A percentile compares a stretch with the other conserved stretches of the same genome.
Evolutionary conservation across 30 jellyfish, hydroid and myxozoan species (phyloP).

Genomic region (Pseudorhiza aurosa): DNA sequence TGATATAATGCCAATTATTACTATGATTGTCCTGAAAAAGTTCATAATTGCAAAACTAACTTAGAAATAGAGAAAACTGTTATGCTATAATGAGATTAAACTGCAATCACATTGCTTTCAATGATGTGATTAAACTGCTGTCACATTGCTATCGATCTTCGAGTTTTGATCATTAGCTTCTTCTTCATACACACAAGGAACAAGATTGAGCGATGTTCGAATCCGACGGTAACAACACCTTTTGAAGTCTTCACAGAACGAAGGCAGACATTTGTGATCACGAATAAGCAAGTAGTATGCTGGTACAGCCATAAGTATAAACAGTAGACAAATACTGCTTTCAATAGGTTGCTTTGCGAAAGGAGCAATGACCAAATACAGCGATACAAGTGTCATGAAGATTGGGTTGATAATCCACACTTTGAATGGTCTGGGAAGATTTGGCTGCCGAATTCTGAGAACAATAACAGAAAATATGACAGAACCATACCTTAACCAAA

Average conservation of each 20-base stretch:
- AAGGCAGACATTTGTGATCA: background rate
- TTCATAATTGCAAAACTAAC: too few species aligned
- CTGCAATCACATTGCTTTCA: too few species aligned
- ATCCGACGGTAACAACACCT: background rate
- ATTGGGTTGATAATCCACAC: slow-evolving; percentile 61
- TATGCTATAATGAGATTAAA: too few species aligned
- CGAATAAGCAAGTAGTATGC: slow-evolving; percentile 5
- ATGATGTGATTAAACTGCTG: too few species aligned
- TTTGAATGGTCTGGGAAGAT: slow-evolving; percentile 43
- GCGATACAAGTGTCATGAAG: slow-evolving; percentile 9
- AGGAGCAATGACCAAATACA: slow-evolving; percentile 19
- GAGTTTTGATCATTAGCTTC: too few species aligned
- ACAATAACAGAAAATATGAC: slow-evolving; percentile 42
- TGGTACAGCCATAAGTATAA: slow-evolving; percentile 17
- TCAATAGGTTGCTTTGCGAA: slow-evolving; percentile 23
- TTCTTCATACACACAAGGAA: background rate
- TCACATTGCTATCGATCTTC: too few species aligned
- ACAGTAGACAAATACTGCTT: background rate
- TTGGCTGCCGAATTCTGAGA: slow-evolving; percentile 35
- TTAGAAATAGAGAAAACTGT: too few species aligned
- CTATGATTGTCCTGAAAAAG: too few species aligned
- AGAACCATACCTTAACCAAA: slow-evolving; percentile 34
- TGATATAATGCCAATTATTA: too few species aligned
- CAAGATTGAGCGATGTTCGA: background rate
- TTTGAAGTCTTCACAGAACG: background rate